Conservation (phyloP, 2,797 vertebrate species). For the Sebastolobus altivelis region DNA sequence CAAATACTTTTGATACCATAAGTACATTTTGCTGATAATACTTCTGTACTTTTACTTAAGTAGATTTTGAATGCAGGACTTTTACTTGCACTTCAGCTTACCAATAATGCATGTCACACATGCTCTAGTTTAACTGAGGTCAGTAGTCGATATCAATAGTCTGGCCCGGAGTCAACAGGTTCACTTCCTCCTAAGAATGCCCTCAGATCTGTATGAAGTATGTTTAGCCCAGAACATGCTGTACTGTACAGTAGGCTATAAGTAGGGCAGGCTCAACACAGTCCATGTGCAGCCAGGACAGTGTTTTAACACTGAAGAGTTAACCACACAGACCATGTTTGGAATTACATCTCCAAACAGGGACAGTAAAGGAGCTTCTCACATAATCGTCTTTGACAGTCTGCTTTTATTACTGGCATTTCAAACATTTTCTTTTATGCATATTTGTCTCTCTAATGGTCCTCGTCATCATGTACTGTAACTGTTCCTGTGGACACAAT, state of each 20-base stretch:
- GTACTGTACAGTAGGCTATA: not conserved
- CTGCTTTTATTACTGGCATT: not conserved
- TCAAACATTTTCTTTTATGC: not conserved
- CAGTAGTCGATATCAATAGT: not conserved
- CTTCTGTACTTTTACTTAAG: too few species aligned
- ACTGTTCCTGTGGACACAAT: too few species aligned
- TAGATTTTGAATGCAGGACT: too few species aligned
- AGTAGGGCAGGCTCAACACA: not conserved
- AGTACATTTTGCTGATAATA: too few species aligned
- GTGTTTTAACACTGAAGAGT: not conserved
- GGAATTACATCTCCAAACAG: not conserved
- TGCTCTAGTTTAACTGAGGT: not conserved
- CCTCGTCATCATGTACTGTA: too few species aligned
- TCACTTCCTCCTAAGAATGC: not conserved
- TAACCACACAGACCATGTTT: not conserved
- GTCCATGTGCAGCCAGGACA: not conserved
- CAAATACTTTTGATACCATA: too few species aligned
- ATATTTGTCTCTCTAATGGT: too few species aligned
- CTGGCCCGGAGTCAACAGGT: not conserved
- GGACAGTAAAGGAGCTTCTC: not conserved
- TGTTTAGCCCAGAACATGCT: slow-evolving; percentile 9
- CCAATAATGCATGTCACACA: too few species aligned
- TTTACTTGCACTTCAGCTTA: too few species aligned
- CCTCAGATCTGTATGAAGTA: slow-evolving; percentile 10
- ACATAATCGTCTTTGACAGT: not conserved